phyloP scores from a whole-genome alignment of 2,113 vertebrate species.

The Pedetes capensis region DNA sequence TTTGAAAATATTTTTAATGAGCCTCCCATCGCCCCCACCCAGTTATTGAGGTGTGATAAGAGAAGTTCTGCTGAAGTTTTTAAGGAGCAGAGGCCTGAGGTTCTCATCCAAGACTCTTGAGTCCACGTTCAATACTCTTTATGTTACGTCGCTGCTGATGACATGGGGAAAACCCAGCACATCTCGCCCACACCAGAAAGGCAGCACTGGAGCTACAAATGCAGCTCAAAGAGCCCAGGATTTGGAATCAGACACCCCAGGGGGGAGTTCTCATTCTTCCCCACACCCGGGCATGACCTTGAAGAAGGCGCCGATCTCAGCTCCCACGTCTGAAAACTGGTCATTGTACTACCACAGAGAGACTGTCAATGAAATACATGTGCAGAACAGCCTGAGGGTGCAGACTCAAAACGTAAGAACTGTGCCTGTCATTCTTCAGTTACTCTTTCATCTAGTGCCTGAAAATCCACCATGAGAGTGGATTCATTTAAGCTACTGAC shows the following conservation, averaged over 20 bases:
- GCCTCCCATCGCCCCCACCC: too few species aligned
- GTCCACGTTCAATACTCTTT: not conserved
- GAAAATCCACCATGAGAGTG: not conserved
- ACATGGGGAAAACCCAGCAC: not conserved
- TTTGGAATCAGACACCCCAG: too few species aligned
- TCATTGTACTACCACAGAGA: not conserved
- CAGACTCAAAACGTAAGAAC: not conserved
- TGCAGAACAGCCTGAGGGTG: not conserved
- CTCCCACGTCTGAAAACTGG: not conserved
- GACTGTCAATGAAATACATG: not conserved
- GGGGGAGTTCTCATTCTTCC: not conserved
- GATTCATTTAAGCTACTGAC: not conserved
- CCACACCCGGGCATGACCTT: not conserved
- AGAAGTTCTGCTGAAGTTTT: not conserved
- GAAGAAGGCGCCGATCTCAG: not conserved
- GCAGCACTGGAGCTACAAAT: not conserved
- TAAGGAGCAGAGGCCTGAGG: not conserved
- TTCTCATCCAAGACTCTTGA: not conserved
- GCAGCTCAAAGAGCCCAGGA: not conserved
- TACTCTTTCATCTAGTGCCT: not conserved
- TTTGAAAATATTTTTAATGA: not conserved
- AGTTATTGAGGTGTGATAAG: not conserved
- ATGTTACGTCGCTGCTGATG: not conserved
- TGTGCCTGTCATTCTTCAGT: not conserved
- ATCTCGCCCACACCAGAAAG: not conserved